Percentiles rank a stretch among this genome's conserved stretches.
Conservation (phyloP, 1,140 invertebrate genomes). For the Branchinecta lynchi region DNA sequence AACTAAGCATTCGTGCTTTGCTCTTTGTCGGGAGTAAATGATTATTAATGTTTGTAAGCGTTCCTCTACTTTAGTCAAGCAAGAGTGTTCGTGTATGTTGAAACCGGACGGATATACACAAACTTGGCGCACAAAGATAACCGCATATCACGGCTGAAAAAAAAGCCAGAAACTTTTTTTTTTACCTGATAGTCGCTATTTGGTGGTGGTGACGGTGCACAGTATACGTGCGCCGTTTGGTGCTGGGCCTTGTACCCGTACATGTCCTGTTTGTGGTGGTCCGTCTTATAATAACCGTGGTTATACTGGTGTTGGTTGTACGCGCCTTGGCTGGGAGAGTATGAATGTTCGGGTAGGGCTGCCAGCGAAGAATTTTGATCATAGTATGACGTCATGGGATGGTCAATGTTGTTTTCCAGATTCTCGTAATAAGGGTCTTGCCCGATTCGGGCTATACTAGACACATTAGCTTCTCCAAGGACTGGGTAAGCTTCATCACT, state of each 20-base stretch:
- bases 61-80: too few relatives aligned
- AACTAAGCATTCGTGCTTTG: too few relatives aligned
- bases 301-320: not conserved
- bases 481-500: not conserved
- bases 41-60: too few relatives aligned
- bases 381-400: not conserved
- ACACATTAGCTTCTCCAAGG: not conserved
- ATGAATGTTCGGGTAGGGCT: not conserved
- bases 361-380: not conserved
- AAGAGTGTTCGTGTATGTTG: constrained; percentile 17
- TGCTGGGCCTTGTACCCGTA: not conserved
- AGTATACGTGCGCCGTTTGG: not conserved
- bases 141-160: too few relatives aligned
- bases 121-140: too few relatives aligned
- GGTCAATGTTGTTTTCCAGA: not conserved
- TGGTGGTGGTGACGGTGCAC: not conserved
- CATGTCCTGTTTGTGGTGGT: not conserved
- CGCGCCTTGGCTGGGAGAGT: not conserved
- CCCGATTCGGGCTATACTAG: not conserved
- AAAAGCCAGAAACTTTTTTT: too few relatives aligned
- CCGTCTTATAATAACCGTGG: not conserved
- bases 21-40: too few relatives aligned
- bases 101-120: not conserved
- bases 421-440: not conserved
- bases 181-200: not conserved